Percentiles rank a stretch among this genome's conserved stretches.
These are phyloP conservation scores for Taxidea taxus DNA, from an alignment of 2,113 vertebrate genomes.

Conservation along the genomic window DNA sequence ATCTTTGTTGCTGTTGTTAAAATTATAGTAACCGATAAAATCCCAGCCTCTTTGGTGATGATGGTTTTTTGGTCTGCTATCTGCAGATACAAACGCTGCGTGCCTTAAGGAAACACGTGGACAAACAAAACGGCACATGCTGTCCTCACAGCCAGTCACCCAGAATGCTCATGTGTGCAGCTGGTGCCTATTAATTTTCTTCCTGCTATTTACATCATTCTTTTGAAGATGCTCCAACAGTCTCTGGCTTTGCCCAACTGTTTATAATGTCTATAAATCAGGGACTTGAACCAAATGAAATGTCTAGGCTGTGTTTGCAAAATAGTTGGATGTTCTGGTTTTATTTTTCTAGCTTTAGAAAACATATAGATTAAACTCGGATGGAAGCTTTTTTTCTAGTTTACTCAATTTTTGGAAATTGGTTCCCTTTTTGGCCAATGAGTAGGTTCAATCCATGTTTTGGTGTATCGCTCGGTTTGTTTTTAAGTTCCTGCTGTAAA, in stretches of 20 bases:
- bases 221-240: constrained; percentile 76
- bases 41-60: not conserved
- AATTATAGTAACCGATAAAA: not conserved
- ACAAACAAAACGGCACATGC: constrained; percentile 66
- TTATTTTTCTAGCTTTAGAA: constrained; percentile 26
- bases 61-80: not conserved
- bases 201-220: constrained; percentile 68
- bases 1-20: not conserved
- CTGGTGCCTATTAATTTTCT: constrained; percentile 79
- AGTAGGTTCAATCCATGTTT: not conserved
- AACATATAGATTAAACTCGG: not conserved
- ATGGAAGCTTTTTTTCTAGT: constrained; percentile 36
- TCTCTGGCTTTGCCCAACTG: constrained; percentile 43
- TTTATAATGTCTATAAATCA: constrained; percentile 72
- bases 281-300: constrained; percentile 35
- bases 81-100: not conserved
- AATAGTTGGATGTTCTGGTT: constrained; percentile 48
- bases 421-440: not conserved
- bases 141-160: constrained; percentile 27
- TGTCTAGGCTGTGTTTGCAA: constrained; percentile 43
- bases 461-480: not conserved
- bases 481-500: constrained; percentile 28
- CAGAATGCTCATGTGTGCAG: constrained; percentile 64
- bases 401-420: not conserved
- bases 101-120: not conserved